A percentile compares a stretch with the other conserved stretches of the same genome.
Evolutionary conservation across 35 echinoderm and acorn worm genomes (phyloP).

Genomic region (Diadema setosum): DNA sequence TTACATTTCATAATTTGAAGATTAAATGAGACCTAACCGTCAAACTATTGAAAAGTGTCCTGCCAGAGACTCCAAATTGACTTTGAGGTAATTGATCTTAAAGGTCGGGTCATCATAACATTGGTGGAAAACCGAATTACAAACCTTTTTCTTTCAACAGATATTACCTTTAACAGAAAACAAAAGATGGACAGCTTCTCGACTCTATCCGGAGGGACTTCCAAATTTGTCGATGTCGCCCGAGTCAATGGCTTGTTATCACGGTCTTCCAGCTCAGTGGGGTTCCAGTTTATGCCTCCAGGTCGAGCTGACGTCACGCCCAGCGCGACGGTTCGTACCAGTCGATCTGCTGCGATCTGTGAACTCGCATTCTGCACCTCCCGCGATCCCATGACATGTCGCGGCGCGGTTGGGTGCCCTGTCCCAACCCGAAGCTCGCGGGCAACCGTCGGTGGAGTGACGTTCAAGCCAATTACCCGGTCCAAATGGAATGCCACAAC

Average conservation of each 20-base stretch:
- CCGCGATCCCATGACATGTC: not conserved
- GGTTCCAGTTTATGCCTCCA: no score
- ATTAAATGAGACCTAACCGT: no score
- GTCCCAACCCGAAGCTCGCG: constrained; percentile 12
- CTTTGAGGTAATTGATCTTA: no score
- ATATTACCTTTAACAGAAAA: not conserved
- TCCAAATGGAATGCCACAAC: constrained; percentile 71
- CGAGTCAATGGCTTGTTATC: no score
- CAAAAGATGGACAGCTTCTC: not conserved
- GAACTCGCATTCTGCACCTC: not conserved
- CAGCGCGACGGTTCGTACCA: constrained; percentile 7
- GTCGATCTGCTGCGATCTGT: not conserved
- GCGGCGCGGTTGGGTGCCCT: not conserved
- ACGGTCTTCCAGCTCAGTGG: no score
- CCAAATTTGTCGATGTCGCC: not conserved
- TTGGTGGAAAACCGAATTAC: no score
- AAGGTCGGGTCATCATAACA: no score
- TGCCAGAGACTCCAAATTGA: no score
- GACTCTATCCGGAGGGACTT: not conserved
- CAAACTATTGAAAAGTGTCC: no score
- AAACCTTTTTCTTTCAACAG: no score
- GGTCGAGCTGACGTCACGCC: not conserved
- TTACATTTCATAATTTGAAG: no score
- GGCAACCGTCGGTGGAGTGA: constrained; percentile 27
- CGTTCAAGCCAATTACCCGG: constrained; percentile 61